These are phyloP conservation scores for Amblyopsis rosae DNA, from an alignment of 2,113 vertebrate genomes.

Conservation along the genomic window DNA sequence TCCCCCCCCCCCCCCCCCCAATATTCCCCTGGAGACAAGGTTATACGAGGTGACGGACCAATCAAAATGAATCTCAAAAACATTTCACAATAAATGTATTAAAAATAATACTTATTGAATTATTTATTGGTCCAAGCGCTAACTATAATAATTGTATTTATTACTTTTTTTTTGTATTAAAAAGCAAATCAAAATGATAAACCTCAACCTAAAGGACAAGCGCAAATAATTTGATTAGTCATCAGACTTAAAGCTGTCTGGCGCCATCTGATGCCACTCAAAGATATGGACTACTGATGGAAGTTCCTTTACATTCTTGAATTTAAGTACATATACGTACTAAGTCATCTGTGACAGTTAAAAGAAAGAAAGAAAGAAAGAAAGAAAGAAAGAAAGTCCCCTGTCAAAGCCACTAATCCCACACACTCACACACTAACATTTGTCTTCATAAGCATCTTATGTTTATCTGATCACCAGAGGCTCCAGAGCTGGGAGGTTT, in stretches of 20 bases:
- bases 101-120: no score
- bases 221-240: background rate
- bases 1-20: slow-evolving; percentile 47
- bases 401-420: slow-evolving; percentile 42
- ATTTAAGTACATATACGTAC: slow-evolving; percentile 37
- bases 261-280: slow-evolving; percentile 33
- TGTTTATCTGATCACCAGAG: slow-evolving; percentile 55
- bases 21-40: slow-evolving; percentile 58
- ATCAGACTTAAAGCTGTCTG: background rate
- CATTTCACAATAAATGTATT: no score
- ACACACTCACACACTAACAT: slow-evolving; percentile 39
- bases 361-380: slow-evolving; percentile 28
- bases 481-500: slow-evolving; percentile 48
- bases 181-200: no score
- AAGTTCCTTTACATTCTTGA: slow-evolving; percentile 46
- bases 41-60: slow-evolving; percentile 50
- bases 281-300: slow-evolving; percentile 11
- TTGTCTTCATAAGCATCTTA: slow-evolving; percentile 48
- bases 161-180: no score
- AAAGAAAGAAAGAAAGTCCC: background rate
- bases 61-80: slow-evolving; percentile 6
- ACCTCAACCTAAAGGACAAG: no score
- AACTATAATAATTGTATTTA: no score
- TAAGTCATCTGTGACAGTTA: slow-evolving; percentile 40
- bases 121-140: no score